A percentile compares a stretch with the other conserved stretches of the same genome.
Conservation (phyloP, 2,888 invertebrate species). For the Melieria omissa region DNA sequence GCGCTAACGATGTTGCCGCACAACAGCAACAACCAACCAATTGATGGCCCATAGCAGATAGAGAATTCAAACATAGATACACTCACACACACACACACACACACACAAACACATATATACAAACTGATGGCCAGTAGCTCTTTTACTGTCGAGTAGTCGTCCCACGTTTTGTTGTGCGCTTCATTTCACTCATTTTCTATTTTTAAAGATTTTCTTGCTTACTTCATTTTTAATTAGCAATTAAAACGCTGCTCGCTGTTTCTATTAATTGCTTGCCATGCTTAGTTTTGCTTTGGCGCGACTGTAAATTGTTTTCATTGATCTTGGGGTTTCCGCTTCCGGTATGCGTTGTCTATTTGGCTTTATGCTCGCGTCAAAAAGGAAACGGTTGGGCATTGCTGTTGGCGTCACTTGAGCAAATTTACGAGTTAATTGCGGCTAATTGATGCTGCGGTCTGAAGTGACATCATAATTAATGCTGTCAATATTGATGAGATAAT, state of each 20-base stretch:
- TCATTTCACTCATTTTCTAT: neutral
- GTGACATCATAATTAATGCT: conserved; percentile 28
- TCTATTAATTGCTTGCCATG: conserved; percentile 30
- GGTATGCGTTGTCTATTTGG: neutral
- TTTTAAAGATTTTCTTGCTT: neutral
- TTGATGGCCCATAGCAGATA: too few relatives aligned
- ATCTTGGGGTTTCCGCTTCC: conserved; percentile 15
- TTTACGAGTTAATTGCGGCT: conserved; percentile 15
- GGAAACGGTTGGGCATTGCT: too few relatives aligned
- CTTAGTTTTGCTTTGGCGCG: conserved; percentile 23
- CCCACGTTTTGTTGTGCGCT: neutral
- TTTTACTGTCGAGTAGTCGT: too few relatives aligned
- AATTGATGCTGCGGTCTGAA: conserved; percentile 32
- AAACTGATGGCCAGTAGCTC: neutral
- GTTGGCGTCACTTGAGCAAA: too few relatives aligned
- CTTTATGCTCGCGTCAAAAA: neutral
- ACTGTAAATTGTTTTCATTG: conserved; percentile 4
- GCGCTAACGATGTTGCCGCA: too few relatives aligned
- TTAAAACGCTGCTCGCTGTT: neutral
- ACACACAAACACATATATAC: neutral
- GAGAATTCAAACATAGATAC: too few relatives aligned
- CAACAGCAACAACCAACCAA: too few relatives aligned
- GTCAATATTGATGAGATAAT: too few relatives aligned
- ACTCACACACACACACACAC: neutral
- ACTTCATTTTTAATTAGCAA: neutral